Conservation (phyloP, 2,888 invertebrate genomes). For the Lochmaea capreae region DNA sequence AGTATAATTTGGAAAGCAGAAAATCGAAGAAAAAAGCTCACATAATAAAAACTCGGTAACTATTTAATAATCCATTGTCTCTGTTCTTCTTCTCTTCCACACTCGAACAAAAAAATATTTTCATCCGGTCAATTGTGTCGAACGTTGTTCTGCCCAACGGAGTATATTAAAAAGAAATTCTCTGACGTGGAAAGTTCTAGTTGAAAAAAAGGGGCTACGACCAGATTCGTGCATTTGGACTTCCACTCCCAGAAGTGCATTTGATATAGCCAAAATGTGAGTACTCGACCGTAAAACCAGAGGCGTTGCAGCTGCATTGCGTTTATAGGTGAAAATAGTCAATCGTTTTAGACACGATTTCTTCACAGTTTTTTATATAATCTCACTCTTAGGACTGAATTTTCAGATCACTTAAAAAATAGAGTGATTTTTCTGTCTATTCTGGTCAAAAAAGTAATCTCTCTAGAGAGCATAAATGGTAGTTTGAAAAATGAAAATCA, state of each 20-base stretch:
- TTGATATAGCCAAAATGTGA: conserved; percentile 38
- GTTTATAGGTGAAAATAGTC: neutral
- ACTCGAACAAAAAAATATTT: conserved; percentile 11
- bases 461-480: too few relatives aligned
- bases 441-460: too few relatives aligned
- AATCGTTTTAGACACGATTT: too few relatives aligned
- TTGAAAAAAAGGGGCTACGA: conserved; percentile 37
- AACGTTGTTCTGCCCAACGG: conserved; percentile 14
- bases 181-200: conserved; percentile 36
- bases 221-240: conserved; percentile 40
- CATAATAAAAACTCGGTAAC: conserved; percentile 6
- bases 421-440: too few relatives aligned
- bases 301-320: conserved; percentile 22
- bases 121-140: conserved; percentile 18
- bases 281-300: conserved; percentile 42
- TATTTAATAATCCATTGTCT: conserved; percentile 1
- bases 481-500: too few relatives aligned
- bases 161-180: conserved; percentile 43
- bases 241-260: conserved; percentile 41
- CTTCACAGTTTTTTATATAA: too few relatives aligned
- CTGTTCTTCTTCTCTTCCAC: neutral
- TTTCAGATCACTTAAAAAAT: too few relatives aligned
- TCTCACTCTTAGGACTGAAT: too few relatives aligned
- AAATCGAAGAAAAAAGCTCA: neutral
- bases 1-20: conserved; percentile 1